Evolutionary conservation across 2,113 vertebrate genomes (phyloP).

Genomic region (Lampris megalopsis): DNA sequence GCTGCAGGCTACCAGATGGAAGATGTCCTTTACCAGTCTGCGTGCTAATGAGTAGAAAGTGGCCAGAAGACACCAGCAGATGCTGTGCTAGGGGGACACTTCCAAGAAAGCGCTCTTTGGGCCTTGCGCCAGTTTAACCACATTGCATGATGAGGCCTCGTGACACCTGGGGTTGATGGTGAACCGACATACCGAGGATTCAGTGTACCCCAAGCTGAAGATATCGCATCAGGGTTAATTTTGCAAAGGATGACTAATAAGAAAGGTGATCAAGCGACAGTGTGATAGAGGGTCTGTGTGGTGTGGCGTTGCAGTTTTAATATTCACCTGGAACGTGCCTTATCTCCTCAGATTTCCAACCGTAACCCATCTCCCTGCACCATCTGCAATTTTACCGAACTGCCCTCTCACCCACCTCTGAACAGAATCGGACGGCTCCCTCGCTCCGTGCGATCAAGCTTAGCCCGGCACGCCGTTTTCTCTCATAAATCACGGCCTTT

Average conservation of each 20-base stretch:
- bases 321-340: conserved; percentile 33
- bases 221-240: no score
- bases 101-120: conserved; percentile 30
- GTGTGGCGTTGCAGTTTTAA: conserved; percentile 23
- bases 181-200: no score
- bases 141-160: neutral
- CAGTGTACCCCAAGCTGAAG: no score
- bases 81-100: conserved; percentile 37
- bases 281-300: neutral
- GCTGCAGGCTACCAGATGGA: conserved; percentile 69
- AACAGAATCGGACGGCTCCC: conserved; percentile 10
- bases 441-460: conserved; percentile 51
- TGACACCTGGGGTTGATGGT: no score
- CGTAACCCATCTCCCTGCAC: conserved; percentile 33
- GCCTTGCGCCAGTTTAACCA: conserved; percentile 30
- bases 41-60: conserved; percentile 62
- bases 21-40: conserved; percentile 43
- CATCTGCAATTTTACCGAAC: conserved; percentile 53
- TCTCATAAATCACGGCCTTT: conserved; percentile 74
- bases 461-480: conserved; percentile 38
- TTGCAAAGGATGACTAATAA: neutral
- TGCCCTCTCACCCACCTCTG: conserved; percentile 38
- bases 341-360: conserved; percentile 29
- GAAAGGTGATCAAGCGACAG: neutral
- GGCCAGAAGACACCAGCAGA: conserved; percentile 64